Evolutionary conservation across 2,113 vertebrate genomes (phyloP).

Genomic region (Semicossyphus pulcher): DNA sequence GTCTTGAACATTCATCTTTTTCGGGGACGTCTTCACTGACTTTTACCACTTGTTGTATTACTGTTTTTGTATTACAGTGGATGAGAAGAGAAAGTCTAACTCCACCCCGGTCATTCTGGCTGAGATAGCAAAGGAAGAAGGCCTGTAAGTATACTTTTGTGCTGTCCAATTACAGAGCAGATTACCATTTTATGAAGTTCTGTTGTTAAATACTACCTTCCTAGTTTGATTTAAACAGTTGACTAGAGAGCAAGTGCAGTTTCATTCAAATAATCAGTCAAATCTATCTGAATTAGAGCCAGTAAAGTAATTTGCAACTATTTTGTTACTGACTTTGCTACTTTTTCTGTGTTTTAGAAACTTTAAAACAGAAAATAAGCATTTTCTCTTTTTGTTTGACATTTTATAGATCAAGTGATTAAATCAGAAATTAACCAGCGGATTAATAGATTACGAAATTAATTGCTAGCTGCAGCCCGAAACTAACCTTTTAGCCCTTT

Average conservation of each 20-base stretch:
- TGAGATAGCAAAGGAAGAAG: slow-evolving; percentile 85
- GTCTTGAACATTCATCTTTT: no score
- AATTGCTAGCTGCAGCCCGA: neutral
- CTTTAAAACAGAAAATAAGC: no score
- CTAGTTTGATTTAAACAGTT: neutral
- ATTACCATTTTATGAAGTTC: neutral
- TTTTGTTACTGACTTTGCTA: no score
- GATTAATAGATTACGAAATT: neutral
- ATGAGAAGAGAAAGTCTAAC: slow-evolving; percentile 81
- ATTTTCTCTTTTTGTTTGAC: no score
- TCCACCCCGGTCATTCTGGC: slow-evolving; percentile 83
- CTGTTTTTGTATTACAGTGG: slow-evolving; percentile 75
- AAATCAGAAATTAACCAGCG: no score
- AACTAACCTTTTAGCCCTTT: neutral
- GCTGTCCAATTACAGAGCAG: neutral
- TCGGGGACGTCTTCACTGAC: neutral
- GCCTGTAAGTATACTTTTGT: slow-evolving; percentile 76
- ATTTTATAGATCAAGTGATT: no score
- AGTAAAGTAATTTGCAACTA: no score
- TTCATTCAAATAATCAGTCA: neutral
- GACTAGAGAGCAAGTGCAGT: neutral
- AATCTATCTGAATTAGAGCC: neutral
- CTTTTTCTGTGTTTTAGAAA: no score
- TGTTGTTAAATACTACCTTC: no score
- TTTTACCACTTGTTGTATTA: neutral